phyloP scores from a whole-genome alignment of 2,797 vertebrate genomes.

The Sebastes vulpes region DNA sequence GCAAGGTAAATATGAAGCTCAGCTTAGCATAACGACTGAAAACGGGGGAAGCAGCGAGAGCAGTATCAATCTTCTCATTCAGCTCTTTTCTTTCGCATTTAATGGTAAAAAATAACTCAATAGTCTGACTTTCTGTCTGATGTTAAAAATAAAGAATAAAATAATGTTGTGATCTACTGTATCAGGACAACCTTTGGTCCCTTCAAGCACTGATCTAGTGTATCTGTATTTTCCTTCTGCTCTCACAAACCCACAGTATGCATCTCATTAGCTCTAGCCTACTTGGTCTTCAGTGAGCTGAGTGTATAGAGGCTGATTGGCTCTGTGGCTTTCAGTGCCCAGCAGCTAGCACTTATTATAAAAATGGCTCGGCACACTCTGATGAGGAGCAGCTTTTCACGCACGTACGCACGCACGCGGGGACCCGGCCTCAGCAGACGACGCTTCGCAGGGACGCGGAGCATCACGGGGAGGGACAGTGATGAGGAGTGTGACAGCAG shows the following conservation, averaged over 20 bases:
- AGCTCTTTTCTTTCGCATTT: not conserved
- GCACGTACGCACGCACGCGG: not conserved
- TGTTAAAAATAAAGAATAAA: not conserved
- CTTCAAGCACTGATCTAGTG: not conserved
- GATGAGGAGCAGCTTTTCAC: constrained; percentile 22
- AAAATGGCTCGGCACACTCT: constrained; percentile 52
- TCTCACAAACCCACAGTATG: constrained; percentile 23
- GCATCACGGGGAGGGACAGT: not conserved
- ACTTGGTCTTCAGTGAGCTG: constrained; percentile 44
- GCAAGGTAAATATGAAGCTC: too few species aligned
- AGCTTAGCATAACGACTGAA: too few species aligned
- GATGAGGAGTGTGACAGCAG: constrained; percentile 19
- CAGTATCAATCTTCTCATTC: not conserved
- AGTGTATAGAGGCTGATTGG: constrained; percentile 45
- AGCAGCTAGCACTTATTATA: constrained; percentile 61
- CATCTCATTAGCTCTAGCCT: constrained; percentile 49
- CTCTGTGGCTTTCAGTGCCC: constrained; percentile 34
- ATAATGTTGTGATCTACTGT: not conserved
- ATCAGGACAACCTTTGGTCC: not conserved
- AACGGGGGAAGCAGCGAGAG: too few species aligned
- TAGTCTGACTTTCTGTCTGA: not conserved
- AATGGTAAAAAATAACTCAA: too few species aligned
- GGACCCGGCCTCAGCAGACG: constrained; percentile 6
- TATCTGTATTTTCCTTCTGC: constrained; percentile 7
- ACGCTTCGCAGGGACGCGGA: not conserved